Base-by-base conservation (phyloP, 2,113 vertebrate species). In the Sinocyclocheilus maitianheensis region DNA sequence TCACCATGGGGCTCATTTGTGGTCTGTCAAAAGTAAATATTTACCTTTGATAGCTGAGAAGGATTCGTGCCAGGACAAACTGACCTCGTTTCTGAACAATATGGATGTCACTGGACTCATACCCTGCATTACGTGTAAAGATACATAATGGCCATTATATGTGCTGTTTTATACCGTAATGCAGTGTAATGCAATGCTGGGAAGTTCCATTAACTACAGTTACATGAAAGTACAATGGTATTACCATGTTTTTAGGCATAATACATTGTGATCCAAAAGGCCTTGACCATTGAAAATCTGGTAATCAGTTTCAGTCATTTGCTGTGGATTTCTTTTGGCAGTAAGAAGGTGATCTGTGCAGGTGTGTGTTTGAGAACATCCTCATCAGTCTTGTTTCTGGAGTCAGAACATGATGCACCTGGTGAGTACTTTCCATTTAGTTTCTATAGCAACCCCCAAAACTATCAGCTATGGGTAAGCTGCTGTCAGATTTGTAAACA, bases 1-100 rank as follows among this genome's bases (percentile, higher is more conserved):
- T 75, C 34, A 74, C 53, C 18, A 2, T 72, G 37, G 72, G 30
- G 62, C 65, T 71, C 48, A 72, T 18, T 60, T 60, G 62, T 20
- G 63, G 20, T 22, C 46, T 74, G 24, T 48, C 40, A 81, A 81
- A 62, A 75, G 67, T 46, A 81, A 86, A 71, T 80, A 71, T 74
- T 80, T 79, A 72, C 77, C 43, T 72, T 24, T 0, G 85, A 86
- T 75, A 75, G 24, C 40, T 34, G 67, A 81, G 53, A 81, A 75
- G 51, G 34, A 34, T 13, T 81, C 40, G 26, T 60, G 30, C 77
- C 53, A 81, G 71, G 65, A 79, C 48, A 86, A 81, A 74, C 67
- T 34, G 78, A 51, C n/a, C 48, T 18, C 3, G 34, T 48, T 63
- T 85, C 6, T n/a, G 40, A 48, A 22, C 12, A 46, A 71, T 62